Percentiles rank a stretch among this genome's conserved stretches.
phyloP scores from a whole-genome alignment of 2,888 invertebrate genomes.

The Drosophila affinis region DNA sequence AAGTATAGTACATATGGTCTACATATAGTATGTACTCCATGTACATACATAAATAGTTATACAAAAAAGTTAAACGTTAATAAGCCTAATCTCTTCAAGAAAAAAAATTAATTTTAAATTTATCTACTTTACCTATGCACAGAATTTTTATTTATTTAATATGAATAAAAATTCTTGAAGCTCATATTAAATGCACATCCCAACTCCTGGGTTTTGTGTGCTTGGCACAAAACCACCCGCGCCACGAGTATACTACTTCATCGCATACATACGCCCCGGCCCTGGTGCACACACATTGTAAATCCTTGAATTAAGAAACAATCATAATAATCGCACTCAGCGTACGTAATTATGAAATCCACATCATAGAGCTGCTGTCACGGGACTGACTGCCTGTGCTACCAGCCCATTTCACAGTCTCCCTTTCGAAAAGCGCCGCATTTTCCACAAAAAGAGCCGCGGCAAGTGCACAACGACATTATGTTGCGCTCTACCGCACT shows the following conservation, averaged over 20 bases:
- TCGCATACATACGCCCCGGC: conserved; percentile 7
- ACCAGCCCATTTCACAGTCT: conserved; percentile 9
- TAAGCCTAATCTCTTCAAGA: no score
- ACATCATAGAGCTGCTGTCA: conserved; percentile 46
- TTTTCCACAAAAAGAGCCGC: conserved; percentile 63
- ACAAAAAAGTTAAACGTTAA: no score
- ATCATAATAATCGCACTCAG: conserved; percentile 77
- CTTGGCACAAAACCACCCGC: conserved; percentile 8
- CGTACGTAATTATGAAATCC: conserved; percentile 73
- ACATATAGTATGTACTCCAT: no score
- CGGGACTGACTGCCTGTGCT: conserved; percentile 25
- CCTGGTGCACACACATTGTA: conserved; percentile 42
- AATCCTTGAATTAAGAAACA: conserved; percentile 79
- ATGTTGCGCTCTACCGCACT: conserved; percentile 73
- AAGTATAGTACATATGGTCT: no score
- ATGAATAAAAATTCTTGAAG: background rate
- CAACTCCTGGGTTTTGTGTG: background rate
- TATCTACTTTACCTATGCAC: no score
- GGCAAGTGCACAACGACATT: conserved; percentile 73
- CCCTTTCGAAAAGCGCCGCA: conserved; percentile 48
- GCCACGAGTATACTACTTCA: background rate
- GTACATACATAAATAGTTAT: no score
- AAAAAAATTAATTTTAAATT: background rate
- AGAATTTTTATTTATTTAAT: background rate
- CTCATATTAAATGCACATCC: background rate